Percentiles rank a stretch among this genome's conserved stretches.
phyloP scores from a whole-genome alignment of 2,797 vertebrate species.

The Caiman crocodilus region DNA sequence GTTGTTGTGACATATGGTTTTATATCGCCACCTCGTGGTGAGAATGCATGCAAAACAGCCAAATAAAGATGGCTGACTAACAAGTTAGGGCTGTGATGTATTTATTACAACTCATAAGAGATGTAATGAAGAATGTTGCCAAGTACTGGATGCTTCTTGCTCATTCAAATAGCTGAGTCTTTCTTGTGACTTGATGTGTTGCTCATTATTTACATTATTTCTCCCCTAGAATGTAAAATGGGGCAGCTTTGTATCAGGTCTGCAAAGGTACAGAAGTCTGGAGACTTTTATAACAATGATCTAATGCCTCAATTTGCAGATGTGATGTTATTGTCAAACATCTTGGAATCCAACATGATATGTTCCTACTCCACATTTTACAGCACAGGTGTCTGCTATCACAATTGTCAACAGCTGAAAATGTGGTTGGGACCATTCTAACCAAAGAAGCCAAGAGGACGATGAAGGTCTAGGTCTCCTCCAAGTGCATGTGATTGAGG shows the following conservation, averaged over 20 bases:
- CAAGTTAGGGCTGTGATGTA: accelerated
- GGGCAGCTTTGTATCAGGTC: background rate
- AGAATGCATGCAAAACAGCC: slow-evolving; percentile 47
- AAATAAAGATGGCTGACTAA: slow-evolving; percentile 55
- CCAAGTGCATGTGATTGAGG: background rate
- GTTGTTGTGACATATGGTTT: slow-evolving; percentile 57
- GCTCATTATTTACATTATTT: background rate
- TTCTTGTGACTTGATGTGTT: background rate
- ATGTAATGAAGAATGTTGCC: accelerated
- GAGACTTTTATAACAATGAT: background rate
- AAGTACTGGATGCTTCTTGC: background rate
- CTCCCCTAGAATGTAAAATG: background rate
- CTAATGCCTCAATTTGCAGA: background rate
- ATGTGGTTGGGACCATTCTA: background rate
- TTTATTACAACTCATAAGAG: background rate
- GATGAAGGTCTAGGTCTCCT: background rate
- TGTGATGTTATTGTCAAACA: background rate
- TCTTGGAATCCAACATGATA: background rate
- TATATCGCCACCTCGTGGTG: slow-evolving; percentile 79
- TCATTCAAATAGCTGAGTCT: background rate
- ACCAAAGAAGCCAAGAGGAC: background rate
- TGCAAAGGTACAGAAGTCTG: background rate
- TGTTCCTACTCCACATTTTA: background rate
- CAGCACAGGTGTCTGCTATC: background rate
- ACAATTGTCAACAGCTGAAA: background rate